Evolutionary conservation across 2,113 vertebrate genomes (phyloP).

Genomic region (Peromyscus maniculatus): DNA sequence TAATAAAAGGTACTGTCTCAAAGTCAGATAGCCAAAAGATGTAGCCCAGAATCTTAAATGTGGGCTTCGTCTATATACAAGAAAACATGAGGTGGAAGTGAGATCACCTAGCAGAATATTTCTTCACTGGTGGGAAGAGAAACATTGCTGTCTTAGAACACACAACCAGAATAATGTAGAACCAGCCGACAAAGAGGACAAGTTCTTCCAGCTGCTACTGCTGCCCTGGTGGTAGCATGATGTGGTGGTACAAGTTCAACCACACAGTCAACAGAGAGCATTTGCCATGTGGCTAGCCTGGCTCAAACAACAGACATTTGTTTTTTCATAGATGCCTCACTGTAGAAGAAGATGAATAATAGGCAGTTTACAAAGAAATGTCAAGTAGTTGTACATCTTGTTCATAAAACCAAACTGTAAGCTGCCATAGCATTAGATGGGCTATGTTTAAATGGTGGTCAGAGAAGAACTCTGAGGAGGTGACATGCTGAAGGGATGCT

Average conservation of each 20-base stretch:
- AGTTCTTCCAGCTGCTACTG: not conserved
- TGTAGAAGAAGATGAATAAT: not conserved
- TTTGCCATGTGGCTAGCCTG: not conserved
- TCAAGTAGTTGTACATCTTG: not conserved
- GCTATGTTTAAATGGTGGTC: not conserved
- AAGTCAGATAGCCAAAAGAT: slow-evolving; percentile 23
- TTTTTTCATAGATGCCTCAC: not conserved
- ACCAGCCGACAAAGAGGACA: not conserved
- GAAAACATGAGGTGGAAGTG: not conserved
- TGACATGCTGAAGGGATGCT: not conserved
- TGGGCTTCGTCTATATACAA: not conserved
- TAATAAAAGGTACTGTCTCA: slow-evolving; percentile 45
- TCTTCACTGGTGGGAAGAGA: not conserved
- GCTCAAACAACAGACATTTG: not conserved
- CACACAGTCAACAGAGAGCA: not conserved
- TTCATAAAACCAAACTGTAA: not conserved
- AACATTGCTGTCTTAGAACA: not conserved
- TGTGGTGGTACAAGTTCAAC: not conserved
- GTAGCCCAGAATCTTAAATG: not conserved
- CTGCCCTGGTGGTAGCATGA: not conserved
- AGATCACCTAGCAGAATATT: not conserved
- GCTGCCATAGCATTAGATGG: not conserved
- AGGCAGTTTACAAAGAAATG: not conserved
- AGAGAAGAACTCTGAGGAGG: not conserved
- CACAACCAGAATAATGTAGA: not conserved